Base-by-base conservation (phyloP, 2,113 vertebrate genomes). In the Pleuronectes platessa region DNA sequence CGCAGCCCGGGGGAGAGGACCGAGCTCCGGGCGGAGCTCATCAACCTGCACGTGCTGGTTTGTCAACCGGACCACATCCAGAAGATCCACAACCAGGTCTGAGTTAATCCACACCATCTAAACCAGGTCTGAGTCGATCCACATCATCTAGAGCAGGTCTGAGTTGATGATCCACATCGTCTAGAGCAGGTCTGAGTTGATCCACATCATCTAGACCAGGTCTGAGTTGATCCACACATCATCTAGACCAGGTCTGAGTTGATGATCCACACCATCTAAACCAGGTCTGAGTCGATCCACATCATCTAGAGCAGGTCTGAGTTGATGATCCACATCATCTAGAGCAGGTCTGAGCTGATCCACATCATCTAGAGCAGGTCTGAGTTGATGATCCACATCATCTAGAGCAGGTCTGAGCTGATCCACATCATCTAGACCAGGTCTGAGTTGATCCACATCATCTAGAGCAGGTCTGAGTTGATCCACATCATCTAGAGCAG, bases 41-140 rank as follows among this genome's bases (percentile, higher is more conserved):
- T 97, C 23, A 94, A 95, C 87, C 94, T 95, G 68, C 92, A 93
- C 0, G 95, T 99, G 4, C 66, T 97, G 21, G 96, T 98, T 79
- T 93, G 86, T 64, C 81, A 92, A 1, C 81, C 93, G 0, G 93
- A 93, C n/a, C 95, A 96, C 45, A 96, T 97, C 12, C 80, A 92
- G 18, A 93, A 92, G 74, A 93, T 99, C 3, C 95, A 98, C 53
- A 91, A 91, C 72, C 95, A 96, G 94, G 97, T 97, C 68, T 35
- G 58, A 35, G 1, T 20, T 10, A 14, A 23, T 27, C 35, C 65
- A 62, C 18, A 18, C 31, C 1, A 18, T 5, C 17, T 20, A 5
- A 23, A 62, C 62, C 45, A 13, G 23, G 63, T 23, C 23, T 47
- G 3, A 7, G 23, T 58, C 13, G 3, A 8, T 37, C 20, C 40